These are phyloP conservation scores for Myopa testacea DNA, from an alignment of 2,888 invertebrate species.

Conservation along the genomic window DNA sequence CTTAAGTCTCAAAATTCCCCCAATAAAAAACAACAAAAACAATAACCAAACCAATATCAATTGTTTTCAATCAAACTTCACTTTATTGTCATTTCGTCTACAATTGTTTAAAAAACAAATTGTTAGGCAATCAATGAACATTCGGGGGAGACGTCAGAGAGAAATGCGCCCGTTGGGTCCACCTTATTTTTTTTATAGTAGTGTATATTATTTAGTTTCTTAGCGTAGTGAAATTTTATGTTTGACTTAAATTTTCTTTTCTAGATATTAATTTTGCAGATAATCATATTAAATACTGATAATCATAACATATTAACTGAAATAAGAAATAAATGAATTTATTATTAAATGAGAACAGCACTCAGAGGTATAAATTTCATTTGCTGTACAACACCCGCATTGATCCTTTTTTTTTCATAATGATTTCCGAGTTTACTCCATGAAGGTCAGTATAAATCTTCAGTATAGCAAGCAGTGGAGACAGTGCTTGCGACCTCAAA, in stretches of 20 bases:
- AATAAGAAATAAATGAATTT: background rate
- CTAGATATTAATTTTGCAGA: slow-evolving; percentile 1
- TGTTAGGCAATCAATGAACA: slow-evolving; percentile 15
- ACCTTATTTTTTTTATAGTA: background rate
- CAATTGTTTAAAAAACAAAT: slow-evolving; percentile 3
- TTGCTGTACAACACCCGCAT: too few species aligned
- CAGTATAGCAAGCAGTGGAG: too few species aligned
- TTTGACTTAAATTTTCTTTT: background rate
- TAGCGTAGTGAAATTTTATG: background rate
- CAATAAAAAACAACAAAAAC: slow-evolving; percentile 37
- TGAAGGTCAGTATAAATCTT: too few species aligned
- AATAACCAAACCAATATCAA: slow-evolving; percentile 23
- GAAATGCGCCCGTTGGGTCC: slow-evolving; percentile 31
- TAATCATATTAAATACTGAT: background rate
- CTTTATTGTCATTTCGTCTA: slow-evolving; percentile 41
- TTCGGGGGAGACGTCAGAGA: slow-evolving; percentile 43
- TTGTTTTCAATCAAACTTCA: slow-evolving; percentile 24
- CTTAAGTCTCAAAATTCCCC: slow-evolving; percentile 15
- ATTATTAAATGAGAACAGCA: too few species aligned
- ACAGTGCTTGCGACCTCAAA: too few species aligned
- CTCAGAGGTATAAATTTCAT: too few species aligned
- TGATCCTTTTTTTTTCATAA: too few species aligned
- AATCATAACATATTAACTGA: background rate
- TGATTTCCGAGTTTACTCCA: too few species aligned
- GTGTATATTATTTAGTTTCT: background rate